A percentile compares a stretch with the other conserved stretches of the same genome.
These are phyloP conservation scores for Orgyia antiqua DNA, from an alignment of 2,888 invertebrate species.

Conservation along the genomic window DNA sequence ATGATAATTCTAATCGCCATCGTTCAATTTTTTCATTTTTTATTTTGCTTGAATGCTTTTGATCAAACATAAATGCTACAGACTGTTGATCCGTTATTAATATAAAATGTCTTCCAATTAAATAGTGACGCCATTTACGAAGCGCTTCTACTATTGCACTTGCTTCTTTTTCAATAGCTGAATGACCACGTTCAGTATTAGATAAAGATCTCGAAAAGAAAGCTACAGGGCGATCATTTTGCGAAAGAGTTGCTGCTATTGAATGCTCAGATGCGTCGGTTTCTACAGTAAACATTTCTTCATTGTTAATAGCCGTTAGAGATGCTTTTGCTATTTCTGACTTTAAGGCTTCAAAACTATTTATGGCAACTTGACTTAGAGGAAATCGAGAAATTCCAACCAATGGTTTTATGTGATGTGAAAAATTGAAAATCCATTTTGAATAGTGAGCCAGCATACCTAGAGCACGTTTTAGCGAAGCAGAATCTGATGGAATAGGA, in stretches of 20 bases:
- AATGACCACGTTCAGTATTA: background rate
- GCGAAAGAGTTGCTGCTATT: background rate
- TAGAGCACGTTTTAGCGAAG: background rate
- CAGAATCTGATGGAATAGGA: background rate
- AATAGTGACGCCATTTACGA: conserved; percentile 1
- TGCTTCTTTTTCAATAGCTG: background rate
- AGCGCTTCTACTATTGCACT: background rate
- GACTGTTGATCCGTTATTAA: background rate
- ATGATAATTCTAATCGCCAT: conserved; percentile 1
- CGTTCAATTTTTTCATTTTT: conserved; percentile 1
- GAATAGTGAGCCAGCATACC: background rate
- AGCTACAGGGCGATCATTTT: background rate
- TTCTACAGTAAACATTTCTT: background rate
- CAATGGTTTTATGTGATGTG: background rate
- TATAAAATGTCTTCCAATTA: background rate
- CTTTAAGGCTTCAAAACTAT: background rate
- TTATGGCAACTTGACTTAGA: background rate
- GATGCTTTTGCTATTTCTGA: background rate
- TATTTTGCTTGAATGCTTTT: background rate
- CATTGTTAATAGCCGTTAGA: background rate
- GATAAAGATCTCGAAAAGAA: background rate
- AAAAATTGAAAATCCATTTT: conserved; percentile 1
- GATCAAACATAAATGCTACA: background rate
- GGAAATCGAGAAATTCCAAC: background rate
- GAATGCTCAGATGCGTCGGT: conserved; percentile 2